phyloP scores from a whole-genome alignment of 2,797 vertebrate genomes.

The Trachurus trachurus region DNA sequence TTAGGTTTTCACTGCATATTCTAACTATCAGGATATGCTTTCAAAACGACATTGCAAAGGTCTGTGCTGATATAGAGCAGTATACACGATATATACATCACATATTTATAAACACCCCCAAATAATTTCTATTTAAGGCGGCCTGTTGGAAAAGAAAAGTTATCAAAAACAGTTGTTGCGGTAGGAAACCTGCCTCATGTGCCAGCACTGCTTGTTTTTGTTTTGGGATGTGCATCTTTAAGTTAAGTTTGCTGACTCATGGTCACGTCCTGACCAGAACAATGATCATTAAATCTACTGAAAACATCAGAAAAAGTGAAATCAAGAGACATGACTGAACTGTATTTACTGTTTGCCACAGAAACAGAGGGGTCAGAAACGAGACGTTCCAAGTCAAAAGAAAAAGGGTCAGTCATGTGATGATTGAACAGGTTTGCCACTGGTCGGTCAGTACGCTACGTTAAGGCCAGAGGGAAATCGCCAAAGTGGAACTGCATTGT shows the following conservation, averaged over 20 bases:
- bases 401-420: conserved; percentile 30
- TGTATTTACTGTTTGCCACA: conserved; percentile 40
- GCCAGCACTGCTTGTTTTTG: conserved; percentile 28
- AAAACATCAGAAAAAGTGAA: conserved; percentile 7
- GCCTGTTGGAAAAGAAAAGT: conserved; percentile 63
- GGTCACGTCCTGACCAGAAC: conserved; percentile 26
- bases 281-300: conserved; percentile 16
- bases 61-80: conserved; percentile 69
- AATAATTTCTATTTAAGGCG: conserved; percentile 73
- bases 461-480: conserved; percentile 74
- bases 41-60: conserved; percentile 63
- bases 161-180: conserved; percentile 58
- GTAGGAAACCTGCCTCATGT: conserved; percentile 49
- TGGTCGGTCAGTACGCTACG: conserved; percentile 56
- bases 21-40: conserved; percentile 54
- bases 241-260: conserved; percentile 8
- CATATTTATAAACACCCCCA: conserved; percentile 73
- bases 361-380: conserved; percentile 18
- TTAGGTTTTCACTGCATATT: conserved; percentile 50
- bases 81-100: conserved; percentile 77
- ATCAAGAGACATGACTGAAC: conserved; percentile 20
- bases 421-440: conserved; percentile 21
- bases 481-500: conserved; percentile 56
- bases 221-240: conserved; percentile 5
- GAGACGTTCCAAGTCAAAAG: conserved; percentile 23